phyloP scores from a whole-genome alignment of 2,113 vertebrate genomes.

The Calidris pygmaea region DNA sequence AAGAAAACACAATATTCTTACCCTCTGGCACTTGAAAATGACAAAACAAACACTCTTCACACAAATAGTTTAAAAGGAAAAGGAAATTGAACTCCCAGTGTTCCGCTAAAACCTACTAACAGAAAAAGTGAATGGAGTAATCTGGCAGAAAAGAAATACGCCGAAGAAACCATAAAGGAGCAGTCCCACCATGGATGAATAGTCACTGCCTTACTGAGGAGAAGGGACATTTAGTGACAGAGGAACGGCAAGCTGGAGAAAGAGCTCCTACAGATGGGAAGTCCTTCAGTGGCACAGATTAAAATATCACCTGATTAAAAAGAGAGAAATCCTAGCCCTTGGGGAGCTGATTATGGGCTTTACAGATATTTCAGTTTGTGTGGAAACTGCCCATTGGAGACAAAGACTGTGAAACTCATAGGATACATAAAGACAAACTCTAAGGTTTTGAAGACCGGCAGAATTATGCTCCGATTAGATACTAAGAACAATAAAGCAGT shows the following conservation, averaged over 20 bases:
- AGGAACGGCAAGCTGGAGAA: neutral
- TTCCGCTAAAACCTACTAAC: neutral
- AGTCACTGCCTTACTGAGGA: neutral
- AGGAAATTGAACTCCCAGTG: neutral
- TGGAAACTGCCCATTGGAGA: neutral
- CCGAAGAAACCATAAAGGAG: neutral
- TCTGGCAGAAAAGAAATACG: neutral
- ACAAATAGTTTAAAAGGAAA: neutral
- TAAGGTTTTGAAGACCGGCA: neutral
- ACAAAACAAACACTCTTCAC: neutral
- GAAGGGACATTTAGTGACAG: neutral
- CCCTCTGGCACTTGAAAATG: neutral
- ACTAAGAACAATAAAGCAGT: neutral
- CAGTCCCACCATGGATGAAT: fast-evolving
- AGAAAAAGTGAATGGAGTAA: neutral
- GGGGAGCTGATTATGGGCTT: neutral
- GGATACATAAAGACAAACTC: neutral
- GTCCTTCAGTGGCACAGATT: neutral
- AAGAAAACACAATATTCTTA: neutral
- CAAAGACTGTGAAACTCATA: neutral
- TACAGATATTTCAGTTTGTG: neutral
- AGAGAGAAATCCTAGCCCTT: neutral
- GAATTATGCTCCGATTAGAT: neutral
- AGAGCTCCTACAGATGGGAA: neutral
- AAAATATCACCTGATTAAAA: neutral